These are phyloP conservation scores for Cybosia mesomella DNA, from an alignment of 2,888 invertebrate species.

Conservation along the genomic window DNA sequence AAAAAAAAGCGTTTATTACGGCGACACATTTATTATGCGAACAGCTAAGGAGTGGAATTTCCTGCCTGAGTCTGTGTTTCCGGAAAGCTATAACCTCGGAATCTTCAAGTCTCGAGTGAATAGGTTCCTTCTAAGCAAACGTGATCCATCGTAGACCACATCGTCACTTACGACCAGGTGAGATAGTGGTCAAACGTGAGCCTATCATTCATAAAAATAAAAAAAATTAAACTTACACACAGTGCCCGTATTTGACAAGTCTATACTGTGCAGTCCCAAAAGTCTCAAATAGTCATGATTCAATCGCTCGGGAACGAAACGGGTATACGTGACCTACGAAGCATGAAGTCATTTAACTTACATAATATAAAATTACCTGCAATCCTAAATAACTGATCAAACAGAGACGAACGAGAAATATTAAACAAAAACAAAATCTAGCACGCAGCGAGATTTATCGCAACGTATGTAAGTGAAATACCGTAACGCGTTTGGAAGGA, in stretches of 20 bases:
- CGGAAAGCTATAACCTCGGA: too few relatives aligned
- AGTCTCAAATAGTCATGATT: neutral
- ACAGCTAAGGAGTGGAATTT: too few relatives aligned
- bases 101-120: too few relatives aligned
- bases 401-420: neutral
- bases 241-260: neutral
- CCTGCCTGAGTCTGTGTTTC: too few relatives aligned
- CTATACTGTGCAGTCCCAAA: neutral
- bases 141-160: too few relatives aligned
- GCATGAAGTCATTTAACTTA: neutral
- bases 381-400: neutral
- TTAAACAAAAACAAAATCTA: neutral
- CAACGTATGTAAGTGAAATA: slow-evolving; percentile 23
- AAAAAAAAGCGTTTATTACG: too few relatives aligned
- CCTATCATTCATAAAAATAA: too few relatives aligned
- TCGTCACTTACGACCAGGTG: too few relatives aligned
- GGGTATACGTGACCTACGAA: neutral
- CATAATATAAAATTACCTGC: neutral
- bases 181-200: too few relatives aligned
- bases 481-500: slow-evolving; percentile 27
- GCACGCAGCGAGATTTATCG: slow-evolving; percentile 7
- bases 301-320: neutral
- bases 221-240: too few relatives aligned
- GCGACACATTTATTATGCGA: too few relatives aligned
- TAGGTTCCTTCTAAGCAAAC: too few relatives aligned